Evolutionary conservation across 2,888 invertebrate species (phyloP), one percentile per base, ranked within the genome.

Genomic region (Protophormia terraenovae): DNA sequence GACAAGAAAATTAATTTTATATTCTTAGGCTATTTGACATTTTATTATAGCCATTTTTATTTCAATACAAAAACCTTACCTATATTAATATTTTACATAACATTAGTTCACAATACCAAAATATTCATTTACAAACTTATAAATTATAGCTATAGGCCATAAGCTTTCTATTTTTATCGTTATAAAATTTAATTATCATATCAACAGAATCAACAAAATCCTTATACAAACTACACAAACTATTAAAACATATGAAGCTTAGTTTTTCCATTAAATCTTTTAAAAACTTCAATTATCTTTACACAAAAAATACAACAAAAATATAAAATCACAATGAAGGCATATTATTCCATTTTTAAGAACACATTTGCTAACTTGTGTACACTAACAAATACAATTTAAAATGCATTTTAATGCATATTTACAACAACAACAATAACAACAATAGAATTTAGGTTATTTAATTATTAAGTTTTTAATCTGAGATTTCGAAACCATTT

Each of bases 401-500:
- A 22, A 16, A 38, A 64, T 64, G 24, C 19, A 58, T 32, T 67
- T 47, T 67, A 27, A 60, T 29, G 45, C 58, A 41, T 72, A n/a
- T n/a, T n/a, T n/a, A 45, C 6, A 69, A 53, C 19, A 58, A 10
- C 22, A 29, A 47, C 16, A 45, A 66, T 8, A 66, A 60, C 12
- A 45, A 60, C 32, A 58, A n/a, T 45, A 22, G 60, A 76, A 38
- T 66, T 77, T 72, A 27, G 55, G 66, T 66, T 72, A 72, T 77
- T 83, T 55, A 83, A 83, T 77, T 77, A 83, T 83, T 83, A 72
- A 83, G 64, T 83, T 83, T 83, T 83, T 73, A 73, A 81, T 81
- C 60, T 73, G 10, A 73, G 73, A 67, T 60, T 81, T 73, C 73
- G 29, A 60, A 58, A 64, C 62, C 58, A 66, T 72, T 80, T 45